These are phyloP conservation scores for Clarias macrocephalus DNA, from an alignment of 2,113 vertebrate species.

Conservation along the genomic window DNA sequence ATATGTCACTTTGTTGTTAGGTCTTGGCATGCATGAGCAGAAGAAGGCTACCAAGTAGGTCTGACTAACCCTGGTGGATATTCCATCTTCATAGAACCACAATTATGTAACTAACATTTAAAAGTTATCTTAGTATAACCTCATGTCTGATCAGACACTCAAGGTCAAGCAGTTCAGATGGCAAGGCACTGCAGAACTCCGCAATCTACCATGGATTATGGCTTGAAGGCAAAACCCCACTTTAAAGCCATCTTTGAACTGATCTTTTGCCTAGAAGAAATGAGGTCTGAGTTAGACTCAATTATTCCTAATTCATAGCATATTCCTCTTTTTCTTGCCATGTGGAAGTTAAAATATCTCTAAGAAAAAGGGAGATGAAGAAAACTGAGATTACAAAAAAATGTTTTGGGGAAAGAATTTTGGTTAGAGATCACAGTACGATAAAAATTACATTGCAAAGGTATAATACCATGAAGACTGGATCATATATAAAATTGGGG, in stretches of 20 bases:
- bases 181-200: neutral
- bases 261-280: conserved; percentile 33
- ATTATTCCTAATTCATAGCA: conserved; percentile 49
- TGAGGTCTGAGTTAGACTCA: conserved; percentile 36
- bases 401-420: neutral
- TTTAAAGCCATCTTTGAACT: conserved; percentile 49
- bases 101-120: neutral
- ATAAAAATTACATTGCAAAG: neutral
- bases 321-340: conserved; percentile 33
- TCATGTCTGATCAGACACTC: neutral
- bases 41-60: neutral
- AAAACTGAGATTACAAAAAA: neutral
- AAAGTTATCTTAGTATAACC: neutral
- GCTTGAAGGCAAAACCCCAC: conserved; percentile 10
- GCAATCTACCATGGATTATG: conserved; percentile 31
- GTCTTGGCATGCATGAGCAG: neutral
- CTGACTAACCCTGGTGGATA: neutral
- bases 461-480: neutral
- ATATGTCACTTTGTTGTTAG: neutral
- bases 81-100: neutral
- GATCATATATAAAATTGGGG: neutral
- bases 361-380: conserved; percentile 12
- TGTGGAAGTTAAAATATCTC: conserved; percentile 40
- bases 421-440: neutral
- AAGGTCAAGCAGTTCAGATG: neutral